phyloP scores from a whole-genome alignment of 2,113 vertebrate genomes.

The Eudyptes chrysolophus region DNA sequence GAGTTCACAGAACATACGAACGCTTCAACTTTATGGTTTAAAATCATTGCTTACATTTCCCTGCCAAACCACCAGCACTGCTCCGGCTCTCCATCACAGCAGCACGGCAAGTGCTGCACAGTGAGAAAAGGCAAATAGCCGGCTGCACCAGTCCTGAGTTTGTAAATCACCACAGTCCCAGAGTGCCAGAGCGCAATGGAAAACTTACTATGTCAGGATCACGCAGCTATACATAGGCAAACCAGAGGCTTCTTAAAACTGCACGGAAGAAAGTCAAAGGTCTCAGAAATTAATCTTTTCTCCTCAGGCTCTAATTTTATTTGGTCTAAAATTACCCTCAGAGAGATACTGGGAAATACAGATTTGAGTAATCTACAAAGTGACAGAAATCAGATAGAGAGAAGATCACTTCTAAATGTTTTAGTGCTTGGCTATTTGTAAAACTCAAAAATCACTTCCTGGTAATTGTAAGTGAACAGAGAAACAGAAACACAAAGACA shows the following conservation, averaged over 20 bases:
- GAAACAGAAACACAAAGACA: not conserved
- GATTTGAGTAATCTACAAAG: not conserved
- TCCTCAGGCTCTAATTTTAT: not conserved
- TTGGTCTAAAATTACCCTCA: not conserved
- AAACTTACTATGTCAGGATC: accelerated
- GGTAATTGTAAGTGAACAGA: not conserved
- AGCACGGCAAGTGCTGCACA: accelerated
- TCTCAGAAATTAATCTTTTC: not conserved
- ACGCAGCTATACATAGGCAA: accelerated
- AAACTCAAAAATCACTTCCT: not conserved
- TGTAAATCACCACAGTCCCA: not conserved
- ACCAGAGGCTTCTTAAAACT: not conserved
- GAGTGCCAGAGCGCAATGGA: accelerated
- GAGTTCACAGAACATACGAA: not conserved
- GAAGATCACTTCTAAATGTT: not conserved
- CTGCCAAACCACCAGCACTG: not conserved
- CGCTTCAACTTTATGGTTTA: accelerated
- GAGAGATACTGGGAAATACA: not conserved
- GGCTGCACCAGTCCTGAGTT: accelerated
- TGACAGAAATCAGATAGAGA: not conserved
- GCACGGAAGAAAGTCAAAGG: not conserved
- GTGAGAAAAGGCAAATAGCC: not conserved
- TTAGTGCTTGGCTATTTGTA: not conserved
- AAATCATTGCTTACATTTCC: not conserved
- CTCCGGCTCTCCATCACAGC: not conserved